A percentile compares a stretch with the other conserved stretches of the same genome.
These are phyloP conservation scores for Diogma glabrata DNA, from an alignment of 2,888 invertebrate species.

Conservation along the genomic window DNA sequence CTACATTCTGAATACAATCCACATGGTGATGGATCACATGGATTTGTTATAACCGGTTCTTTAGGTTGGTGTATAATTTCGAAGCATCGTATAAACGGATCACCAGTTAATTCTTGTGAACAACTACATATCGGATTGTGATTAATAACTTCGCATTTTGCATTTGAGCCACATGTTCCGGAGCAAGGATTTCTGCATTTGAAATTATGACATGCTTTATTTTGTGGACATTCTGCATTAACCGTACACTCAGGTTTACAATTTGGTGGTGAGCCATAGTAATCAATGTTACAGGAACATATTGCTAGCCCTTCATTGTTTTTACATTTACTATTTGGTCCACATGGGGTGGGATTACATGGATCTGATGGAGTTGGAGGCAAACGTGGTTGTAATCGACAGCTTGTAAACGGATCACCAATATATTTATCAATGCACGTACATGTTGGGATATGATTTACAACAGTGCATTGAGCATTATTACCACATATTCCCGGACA, in stretches of 20 bases:
- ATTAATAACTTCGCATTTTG: constrained; percentile 66
- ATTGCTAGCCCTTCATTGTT: constrained; percentile 57
- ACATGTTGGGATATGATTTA: constrained; percentile 79
- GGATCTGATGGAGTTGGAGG: constrained; percentile 36
- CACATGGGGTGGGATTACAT: constrained; percentile 69
- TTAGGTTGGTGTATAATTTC: constrained; percentile 23
- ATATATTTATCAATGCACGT: constrained; percentile 59
- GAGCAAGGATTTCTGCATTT: constrained; percentile 74
- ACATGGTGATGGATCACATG: constrained; percentile 63
- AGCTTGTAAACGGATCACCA: constrained; percentile 60
- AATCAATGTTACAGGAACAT: constrained; percentile 63
- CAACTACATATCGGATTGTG: constrained; percentile 77
- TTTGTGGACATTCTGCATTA: constrained; percentile 67
- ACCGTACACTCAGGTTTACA: constrained; percentile 76
- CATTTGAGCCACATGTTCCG: constrained; percentile 66
- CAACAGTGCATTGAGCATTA: constrained; percentile 70
- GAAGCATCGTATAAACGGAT: constrained; percentile 64
- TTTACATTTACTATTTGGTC: constrained; percentile 68
- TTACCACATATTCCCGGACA: constrained; percentile 77
- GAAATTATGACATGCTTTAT: constrained; percentile 68
- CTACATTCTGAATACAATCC: constrained; percentile 58
- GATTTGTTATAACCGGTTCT: constrained; percentile 36
- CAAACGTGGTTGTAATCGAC: constrained; percentile 29
- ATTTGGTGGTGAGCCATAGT: constrained; percentile 66
- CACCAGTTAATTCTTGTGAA: constrained; percentile 58